Base-by-base conservation (phyloP, 2,888 invertebrate species). In the Drosophila stalkeri region DNA sequence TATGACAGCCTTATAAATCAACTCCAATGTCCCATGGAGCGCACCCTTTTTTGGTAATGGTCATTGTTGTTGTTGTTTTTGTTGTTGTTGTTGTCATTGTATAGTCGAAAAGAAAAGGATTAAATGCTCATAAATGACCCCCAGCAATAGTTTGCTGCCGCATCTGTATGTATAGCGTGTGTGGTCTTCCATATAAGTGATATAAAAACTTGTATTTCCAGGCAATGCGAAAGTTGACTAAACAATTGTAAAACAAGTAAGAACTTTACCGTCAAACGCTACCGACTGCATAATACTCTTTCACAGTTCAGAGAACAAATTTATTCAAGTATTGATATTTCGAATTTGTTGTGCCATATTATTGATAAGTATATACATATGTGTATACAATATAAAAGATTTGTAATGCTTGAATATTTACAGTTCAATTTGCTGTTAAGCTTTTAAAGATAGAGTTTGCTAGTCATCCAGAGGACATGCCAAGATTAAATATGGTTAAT, bases 81-180 rank as follows among this genome's bases (percentile, higher is more conserved):
- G 47, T 44, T 72, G 51, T 54, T 35, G n/a, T 27, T 33, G 37
- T 37, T 37, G 37, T 14, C 23, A 18, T 31, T 51, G 51, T 54
- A 14, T 37, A 64, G 64, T 63, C 46, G 41, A 61, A 69, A 65
- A 72, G 69, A 70, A 89, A 89, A 89, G 84, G 84, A 85, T 85
- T 85, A 83, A 89, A 83, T 82, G 73, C 64, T 74, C 83, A 67
- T 82, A 88, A 80, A 66, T 83, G 89, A 80, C 60, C 80, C 80
- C 66, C 62, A 60, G 41, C 56, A 57, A 64, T 59, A 54, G 66
- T 67, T 60, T 52, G 52, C 56, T 64, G 57, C 65, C 51, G 54
- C 65, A 64, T 60, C 51, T 49, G 23, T 39, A n/a, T 55, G 64
- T 37, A 68, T 70, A 62, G 12, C 12, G 68, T 43, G 73, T 70